A percentile compares a stretch with the other conserved stretches of the same genome.
phyloP scores from a whole-genome alignment of 2,113 vertebrate genomes.

The Macrotus californicus region DNA sequence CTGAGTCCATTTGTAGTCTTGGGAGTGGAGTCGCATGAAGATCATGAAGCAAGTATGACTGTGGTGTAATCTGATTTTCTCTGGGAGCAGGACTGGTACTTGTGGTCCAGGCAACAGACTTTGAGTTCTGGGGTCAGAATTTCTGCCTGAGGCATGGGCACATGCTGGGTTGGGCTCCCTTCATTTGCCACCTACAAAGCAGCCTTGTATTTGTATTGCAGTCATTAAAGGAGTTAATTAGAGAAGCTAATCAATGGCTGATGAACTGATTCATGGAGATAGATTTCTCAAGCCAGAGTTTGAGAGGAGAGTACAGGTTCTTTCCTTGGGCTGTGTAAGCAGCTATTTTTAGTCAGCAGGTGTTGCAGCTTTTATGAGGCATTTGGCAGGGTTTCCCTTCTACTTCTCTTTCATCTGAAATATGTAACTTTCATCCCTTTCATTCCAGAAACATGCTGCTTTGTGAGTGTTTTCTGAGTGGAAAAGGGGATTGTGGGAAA shows the following conservation, averaged over 20 bases:
- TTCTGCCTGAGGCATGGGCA: background rate
- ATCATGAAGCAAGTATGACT: background rate
- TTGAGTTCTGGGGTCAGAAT: background rate
- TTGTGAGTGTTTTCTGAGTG: constrained; percentile 36
- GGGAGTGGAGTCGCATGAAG: background rate
- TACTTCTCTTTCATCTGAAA: constrained; percentile 32
- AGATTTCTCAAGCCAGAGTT: background rate
- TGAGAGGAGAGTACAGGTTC: constrained; percentile 44
- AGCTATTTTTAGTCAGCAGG: constrained; percentile 65
- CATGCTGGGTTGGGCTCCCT: background rate
- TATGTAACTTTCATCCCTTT: constrained; percentile 13
- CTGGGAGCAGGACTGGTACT: background rate
- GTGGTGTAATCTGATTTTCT: background rate
- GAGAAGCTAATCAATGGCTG: constrained; percentile 35
- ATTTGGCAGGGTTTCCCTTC: constrained; percentile 38
- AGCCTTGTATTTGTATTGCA: background rate
- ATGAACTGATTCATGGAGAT: constrained; percentile 39
- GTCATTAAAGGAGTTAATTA: constrained; percentile 59
- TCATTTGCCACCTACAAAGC: background rate
- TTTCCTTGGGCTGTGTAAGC: background rate
- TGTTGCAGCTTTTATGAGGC: constrained; percentile 52
- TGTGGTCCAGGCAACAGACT: background rate
- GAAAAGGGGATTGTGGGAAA: background rate
- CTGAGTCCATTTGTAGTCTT: background rate
- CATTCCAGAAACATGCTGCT: constrained; percentile 41